A percentile compares a stretch with the other conserved stretches of the same genome.
phyloP scores from a whole-genome alignment of 2,888 invertebrate species.

The Cataglyphis livida region DNA sequence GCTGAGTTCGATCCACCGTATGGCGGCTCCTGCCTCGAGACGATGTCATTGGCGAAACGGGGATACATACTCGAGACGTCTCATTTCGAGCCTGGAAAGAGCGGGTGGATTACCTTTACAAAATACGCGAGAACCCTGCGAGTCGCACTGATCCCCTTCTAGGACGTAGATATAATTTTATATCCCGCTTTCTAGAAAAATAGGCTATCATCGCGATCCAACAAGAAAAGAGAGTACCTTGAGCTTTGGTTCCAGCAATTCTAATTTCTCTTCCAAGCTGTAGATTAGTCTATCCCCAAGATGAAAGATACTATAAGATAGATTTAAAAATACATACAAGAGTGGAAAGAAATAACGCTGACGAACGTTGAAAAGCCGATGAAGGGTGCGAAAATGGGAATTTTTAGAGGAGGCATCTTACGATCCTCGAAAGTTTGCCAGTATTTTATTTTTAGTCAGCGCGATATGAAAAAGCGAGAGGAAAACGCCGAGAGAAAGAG shows the following conservation, averaged over 20 bases:
- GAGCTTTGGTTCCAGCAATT: conserved; percentile 46
- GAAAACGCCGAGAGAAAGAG: not conserved
- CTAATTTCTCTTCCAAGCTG: conserved; percentile 28
- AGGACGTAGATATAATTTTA: conserved; percentile 76
- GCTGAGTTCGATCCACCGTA: conserved; percentile 22
- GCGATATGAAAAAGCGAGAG: conserved; percentile 50
- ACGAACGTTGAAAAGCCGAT: not conserved
- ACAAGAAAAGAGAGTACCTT: conserved; percentile 35
- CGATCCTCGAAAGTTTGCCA: conserved; percentile 16
- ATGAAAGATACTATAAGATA: conserved; percentile 63
- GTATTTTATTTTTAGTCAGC: conserved; percentile 11
- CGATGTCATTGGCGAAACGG: conserved; percentile 28
- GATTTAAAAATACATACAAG: conserved; percentile 57
- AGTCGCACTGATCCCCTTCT: conserved; percentile 61
- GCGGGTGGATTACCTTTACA: conserved; percentile 72
- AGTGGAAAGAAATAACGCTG: not conserved
- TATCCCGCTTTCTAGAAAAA: conserved; percentile 61
- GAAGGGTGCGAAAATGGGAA: not conserved
- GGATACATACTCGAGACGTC: conserved; percentile 68
- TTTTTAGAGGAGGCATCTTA: conserved; percentile 12
- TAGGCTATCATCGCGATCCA: conserved; percentile 4
- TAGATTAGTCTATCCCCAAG: conserved; percentile 53
- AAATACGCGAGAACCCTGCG: conserved; percentile 71
- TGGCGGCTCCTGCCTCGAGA: not conserved
- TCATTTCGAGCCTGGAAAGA: conserved; percentile 74